Percentiles rank a stretch among this genome's conserved stretches.
Conservation (phyloP, 1,140 invertebrate species). For the Aphaenogaster rudis region DNA sequence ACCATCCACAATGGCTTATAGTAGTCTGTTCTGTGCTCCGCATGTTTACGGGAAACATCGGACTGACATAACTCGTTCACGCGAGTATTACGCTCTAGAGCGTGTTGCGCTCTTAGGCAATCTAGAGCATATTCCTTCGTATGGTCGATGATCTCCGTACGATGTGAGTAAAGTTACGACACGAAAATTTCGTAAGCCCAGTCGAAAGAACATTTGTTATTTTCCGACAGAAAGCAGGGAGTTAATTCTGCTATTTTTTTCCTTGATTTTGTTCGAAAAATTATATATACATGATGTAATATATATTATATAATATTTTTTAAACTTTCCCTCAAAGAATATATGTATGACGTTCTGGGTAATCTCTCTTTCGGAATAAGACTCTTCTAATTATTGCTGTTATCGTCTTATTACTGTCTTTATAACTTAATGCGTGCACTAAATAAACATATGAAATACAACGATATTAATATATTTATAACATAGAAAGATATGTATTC, state of each 20-base stretch:
- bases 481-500: neutral
- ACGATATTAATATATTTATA: slow-evolving; percentile 6
- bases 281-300: neutral
- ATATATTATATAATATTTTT: neutral
- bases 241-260: neutral
- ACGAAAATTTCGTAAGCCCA: neutral
- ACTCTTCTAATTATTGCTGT: neutral
- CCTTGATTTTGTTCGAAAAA: neutral
- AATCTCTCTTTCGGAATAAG: neutral
- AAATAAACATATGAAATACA: neutral
- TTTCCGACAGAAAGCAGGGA: neutral
- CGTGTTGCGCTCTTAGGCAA: neutral
- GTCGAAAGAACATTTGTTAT: slow-evolving; percentile 3
- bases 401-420: neutral
- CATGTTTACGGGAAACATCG: slow-evolving; percentile 44
- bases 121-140: neutral
- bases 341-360: neutral
- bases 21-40: neutral
- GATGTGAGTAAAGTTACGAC: slow-evolving; percentile 1
- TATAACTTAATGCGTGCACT: neutral
- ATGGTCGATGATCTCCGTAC: neutral
- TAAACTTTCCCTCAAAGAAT: neutral
- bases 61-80: slow-evolving; percentile 18
- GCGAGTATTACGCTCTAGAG: neutral
- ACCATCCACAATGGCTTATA: slow-evolving; percentile 46